phyloP scores from a whole-genome alignment of 2,113 vertebrate genomes.

The Sorex fumeus region DNA sequence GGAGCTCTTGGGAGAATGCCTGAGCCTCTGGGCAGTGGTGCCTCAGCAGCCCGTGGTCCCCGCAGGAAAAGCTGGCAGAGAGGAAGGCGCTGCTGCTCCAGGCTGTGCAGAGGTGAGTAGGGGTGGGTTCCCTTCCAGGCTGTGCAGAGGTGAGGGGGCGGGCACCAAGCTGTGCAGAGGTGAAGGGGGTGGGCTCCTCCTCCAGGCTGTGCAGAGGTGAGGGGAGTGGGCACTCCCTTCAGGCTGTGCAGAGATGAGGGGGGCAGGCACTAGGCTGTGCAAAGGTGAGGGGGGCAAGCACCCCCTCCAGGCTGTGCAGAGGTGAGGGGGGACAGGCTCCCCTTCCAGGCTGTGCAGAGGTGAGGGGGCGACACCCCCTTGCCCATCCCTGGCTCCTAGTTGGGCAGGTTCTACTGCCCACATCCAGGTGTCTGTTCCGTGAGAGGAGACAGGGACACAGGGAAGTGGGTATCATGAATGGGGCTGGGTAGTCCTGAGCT shows the following conservation, averaged over 20 bases:
- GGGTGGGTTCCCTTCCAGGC: not conserved
- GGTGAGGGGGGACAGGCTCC: too few relatives aligned
- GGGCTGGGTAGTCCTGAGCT: not conserved
- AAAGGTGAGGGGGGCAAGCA: too few relatives aligned
- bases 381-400: not conserved
- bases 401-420: not conserved
- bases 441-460: not conserved
- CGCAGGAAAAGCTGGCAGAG: slow-evolving; percentile 94
- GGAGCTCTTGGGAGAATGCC: not conserved
- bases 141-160: too few relatives aligned
- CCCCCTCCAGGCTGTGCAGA: too few relatives aligned
- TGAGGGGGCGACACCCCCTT: not conserved
- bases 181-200: too few relatives aligned
- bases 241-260: too few relatives aligned
- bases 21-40: not conserved
- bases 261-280: too few relatives aligned
- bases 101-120: slow-evolving; percentile 94
- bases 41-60: fast-evolving
- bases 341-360: too few relatives aligned
- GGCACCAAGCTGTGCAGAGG: too few relatives aligned
- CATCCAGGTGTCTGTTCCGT: not conserved
- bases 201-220: too few relatives aligned
- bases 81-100: slow-evolving; percentile 94
- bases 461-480: not conserved
- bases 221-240: too few relatives aligned